Evolutionary conservation across 2,888 invertebrate species (phyloP), one percentile per base, ranked within the genome.

Genomic region (Epinotia brunnichana): DNA sequence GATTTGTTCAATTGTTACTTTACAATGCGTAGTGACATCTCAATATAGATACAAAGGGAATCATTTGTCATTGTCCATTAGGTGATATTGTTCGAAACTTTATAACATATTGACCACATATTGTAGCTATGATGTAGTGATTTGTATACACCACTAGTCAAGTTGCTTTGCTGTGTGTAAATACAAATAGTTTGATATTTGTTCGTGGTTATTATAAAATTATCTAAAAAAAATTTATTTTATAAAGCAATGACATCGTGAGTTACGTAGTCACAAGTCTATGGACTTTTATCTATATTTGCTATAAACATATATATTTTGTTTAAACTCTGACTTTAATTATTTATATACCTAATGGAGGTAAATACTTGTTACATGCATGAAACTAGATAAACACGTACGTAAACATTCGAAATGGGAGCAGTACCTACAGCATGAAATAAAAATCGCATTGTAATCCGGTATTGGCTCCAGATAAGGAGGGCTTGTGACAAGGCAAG

Each of bases 361-460:
- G 2, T 5, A 15, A 35, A 41, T 24, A n/a, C 3, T n/a, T 41
- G 24, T 54, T 11, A 66, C 11, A 9, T 44, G 41, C 29, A 53
- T 44, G 41, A 29, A 54, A 60, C 53, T 41, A 51, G 41, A 29
- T 29, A 67, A 60, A 66, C 29, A 53, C n/a, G 56, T 68, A 51
- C 61, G 68, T 51, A 68, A 73, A 73, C 69, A 71, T 64, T 57
- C 17, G 48, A 48, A 69, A 73, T 39, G 63, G 62, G 57, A 53
- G 78, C 75, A 84, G 81, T 82, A 84, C 80, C 83, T 87, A 90
- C 86, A 87, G 87, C 87, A 88, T 89, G 84, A 91, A 93, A 93
- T 93, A 93, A 93, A 91, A 93, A 93, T 93, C 92, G 89, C 89
- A 92, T 89, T 93, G 93, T 93, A 93, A 93, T 93, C 93, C 93